These are phyloP conservation scores for Geodia barretti DNA, from an alignment of 37 sponge, comb jelly and placozoan genomes.

Conservation along the genomic window DNA sequence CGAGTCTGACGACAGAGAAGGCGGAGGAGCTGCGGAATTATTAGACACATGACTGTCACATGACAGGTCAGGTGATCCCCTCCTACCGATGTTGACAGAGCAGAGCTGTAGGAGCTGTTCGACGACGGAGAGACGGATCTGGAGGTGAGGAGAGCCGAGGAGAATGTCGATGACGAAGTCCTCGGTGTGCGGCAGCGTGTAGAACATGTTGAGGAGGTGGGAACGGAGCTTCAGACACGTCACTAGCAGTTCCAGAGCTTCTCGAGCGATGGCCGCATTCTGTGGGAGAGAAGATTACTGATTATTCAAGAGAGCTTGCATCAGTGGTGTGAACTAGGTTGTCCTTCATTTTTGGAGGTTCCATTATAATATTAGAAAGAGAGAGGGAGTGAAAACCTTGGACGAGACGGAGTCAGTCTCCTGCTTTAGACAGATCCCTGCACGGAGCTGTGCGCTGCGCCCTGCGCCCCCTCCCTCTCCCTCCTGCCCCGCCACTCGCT, in stretches of 20 bases:
- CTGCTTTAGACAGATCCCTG: constrained; percentile 20
- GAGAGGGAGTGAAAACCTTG: no score
- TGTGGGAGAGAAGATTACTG: constrained; percentile 21
- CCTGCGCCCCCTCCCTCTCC: neutral
- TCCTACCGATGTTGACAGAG: neutral
- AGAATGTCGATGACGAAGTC: constrained; percentile 76
- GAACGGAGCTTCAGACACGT: constrained; percentile 73
- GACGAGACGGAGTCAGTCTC: neutral
- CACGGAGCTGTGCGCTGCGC: constrained; percentile 13
- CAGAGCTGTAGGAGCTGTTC: constrained; percentile 31
- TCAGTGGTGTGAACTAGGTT: neutral
- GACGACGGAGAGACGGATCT: constrained; percentile 33
- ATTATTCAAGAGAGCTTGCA: neutral
- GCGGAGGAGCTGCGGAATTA: neutral
- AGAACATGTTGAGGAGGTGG: constrained; percentile 61
- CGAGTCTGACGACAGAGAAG: constrained; percentile 3
- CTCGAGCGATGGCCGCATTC: constrained; percentile 79
- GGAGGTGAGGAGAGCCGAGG: constrained; percentile 59
- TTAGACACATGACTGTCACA: neutral
- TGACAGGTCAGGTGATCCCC: neutral
- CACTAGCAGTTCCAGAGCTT: constrained; percentile 77
- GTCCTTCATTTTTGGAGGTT: no score
- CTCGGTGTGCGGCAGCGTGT: constrained; percentile 47
- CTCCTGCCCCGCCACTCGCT: neutral
- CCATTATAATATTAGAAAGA: no score